These are phyloP conservation scores for Alsophila aescularia DNA, from an alignment of 2,888 invertebrate species.

Conservation along the genomic window DNA sequence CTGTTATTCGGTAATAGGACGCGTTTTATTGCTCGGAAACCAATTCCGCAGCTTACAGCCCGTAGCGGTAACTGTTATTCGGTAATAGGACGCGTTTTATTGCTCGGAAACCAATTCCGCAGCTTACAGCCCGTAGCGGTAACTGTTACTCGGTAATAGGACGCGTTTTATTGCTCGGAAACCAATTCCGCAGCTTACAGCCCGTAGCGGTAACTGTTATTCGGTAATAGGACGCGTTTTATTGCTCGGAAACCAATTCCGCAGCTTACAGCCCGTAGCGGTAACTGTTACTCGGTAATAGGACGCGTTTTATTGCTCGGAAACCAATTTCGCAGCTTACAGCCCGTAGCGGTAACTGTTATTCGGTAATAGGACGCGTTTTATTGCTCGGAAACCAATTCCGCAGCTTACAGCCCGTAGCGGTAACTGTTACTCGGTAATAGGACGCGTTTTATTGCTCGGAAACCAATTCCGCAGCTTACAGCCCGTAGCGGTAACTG, in stretches of 20 bases:
- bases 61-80: constrained; percentile 26
- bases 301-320: constrained; percentile 14
- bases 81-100: constrained; percentile 18
- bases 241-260: constrained; percentile 13
- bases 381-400: constrained; percentile 14
- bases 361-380: constrained; percentile 19
- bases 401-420: constrained; percentile 10
- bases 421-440: constrained; percentile 25
- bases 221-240: constrained; percentile 16
- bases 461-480: constrained; percentile 6
- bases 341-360: constrained; percentile 23
- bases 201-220: constrained; percentile 25
- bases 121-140: constrained; percentile 15
- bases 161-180: constrained; percentile 14
- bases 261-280: constrained; percentile 12
- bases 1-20: constrained; percentile 23
- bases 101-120: constrained; percentile 7
- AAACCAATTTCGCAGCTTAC: constrained; percentile 5
- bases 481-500: constrained; percentile 20
- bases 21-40: constrained; percentile 15
- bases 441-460: constrained; percentile 15
- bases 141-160: constrained; percentile 23
- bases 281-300: constrained; percentile 24
- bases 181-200: constrained; percentile 4
- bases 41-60: constrained; percentile 1